Base-by-base conservation (phyloP, 2,888 invertebrate genomes). In the Herminia tarsipennalis region DNA sequence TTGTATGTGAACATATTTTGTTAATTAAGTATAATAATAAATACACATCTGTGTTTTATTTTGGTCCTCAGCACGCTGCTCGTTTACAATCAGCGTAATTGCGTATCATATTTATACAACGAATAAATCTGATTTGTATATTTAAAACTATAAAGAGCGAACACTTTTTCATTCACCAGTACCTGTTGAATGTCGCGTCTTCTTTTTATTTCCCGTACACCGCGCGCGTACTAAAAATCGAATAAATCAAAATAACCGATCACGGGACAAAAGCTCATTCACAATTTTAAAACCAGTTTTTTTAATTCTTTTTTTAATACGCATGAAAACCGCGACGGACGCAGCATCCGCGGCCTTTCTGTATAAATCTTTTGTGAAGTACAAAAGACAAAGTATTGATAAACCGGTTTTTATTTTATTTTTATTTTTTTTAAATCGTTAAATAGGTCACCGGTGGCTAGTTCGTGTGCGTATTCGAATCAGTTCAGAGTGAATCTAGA, bases 161-260 rank as follows among this genome's bases (percentile, higher is more conserved):
- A 44, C 73, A 73, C 75, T 80, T 82, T 63, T 68, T 47, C n/a
- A 5, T 56, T 2, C 67, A 57, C 60, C 75, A 60, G 81, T 89
- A 90, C 90, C 89, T 90, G 90, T 89, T 91, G 90, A 89, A 64
- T 79, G 69, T 50, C 70, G 70, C 66, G 52, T 76, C 82, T 75
- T 83, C 86, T 87, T 87, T 89, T 89, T 87, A 82, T 83, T 67
- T 77, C 80, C 71, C 79, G 76, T 71, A 78, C 80, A 71, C 76
- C 70, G 75, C 65, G 72, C 79, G 81, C 77, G 76, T 67, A 78
- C 83, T 86, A 88, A 89, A 91, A 89, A 90, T 87, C 84, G 85
- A 87, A 90, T 90, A 91, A 90, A 90, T 90, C 88, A 91, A 88
- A 88, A 89, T 85, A 88, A 85, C 88, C 88, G 88, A 89, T 89